phyloP scores from a whole-genome alignment of 2,113 vertebrate species.

The Rhagologus leucostigma region DNA sequence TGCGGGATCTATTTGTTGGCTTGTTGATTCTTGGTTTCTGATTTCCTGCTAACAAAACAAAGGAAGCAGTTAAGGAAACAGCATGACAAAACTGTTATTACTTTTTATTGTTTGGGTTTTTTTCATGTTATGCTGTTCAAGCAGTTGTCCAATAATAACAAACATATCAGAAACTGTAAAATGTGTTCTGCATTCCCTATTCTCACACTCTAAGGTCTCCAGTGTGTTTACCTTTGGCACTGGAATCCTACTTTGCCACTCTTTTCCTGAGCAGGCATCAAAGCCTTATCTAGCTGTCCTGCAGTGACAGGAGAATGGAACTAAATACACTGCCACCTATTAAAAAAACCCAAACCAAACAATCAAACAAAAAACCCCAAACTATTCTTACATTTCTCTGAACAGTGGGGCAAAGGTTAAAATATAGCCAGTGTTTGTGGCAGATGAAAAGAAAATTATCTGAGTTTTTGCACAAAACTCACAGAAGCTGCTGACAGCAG shows the following conservation, averaged over 20 bases:
- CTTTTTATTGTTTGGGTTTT: not conserved
- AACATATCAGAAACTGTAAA: not conserved
- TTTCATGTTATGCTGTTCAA: not conserved
- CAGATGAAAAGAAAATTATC: not conserved
- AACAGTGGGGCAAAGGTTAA: not conserved
- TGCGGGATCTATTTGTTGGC: not conserved
- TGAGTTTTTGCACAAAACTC: not conserved
- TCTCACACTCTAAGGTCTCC: not conserved
- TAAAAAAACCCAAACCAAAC: not conserved
- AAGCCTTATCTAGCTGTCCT: not conserved
- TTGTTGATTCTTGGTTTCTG: not conserved
- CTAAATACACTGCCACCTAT: not conserved
- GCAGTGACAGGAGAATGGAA: not conserved
- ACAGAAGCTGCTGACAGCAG: not conserved
- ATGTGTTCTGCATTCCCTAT: not conserved
- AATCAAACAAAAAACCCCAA: not conserved
- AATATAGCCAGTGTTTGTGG: not conserved
- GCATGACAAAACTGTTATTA: not conserved
- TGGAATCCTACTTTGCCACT: not conserved
- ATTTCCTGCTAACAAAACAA: slow-evolving; percentile 47
- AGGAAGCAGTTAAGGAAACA: slow-evolving; percentile 13
- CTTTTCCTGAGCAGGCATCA: not conserved
- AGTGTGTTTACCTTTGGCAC: not conserved
- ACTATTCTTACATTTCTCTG: not conserved
- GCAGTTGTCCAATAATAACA: not conserved